Evolutionary conservation across 2,797 vertebrate species (phyloP).

Genomic region (Muraenolepis orangiensis): DNA sequence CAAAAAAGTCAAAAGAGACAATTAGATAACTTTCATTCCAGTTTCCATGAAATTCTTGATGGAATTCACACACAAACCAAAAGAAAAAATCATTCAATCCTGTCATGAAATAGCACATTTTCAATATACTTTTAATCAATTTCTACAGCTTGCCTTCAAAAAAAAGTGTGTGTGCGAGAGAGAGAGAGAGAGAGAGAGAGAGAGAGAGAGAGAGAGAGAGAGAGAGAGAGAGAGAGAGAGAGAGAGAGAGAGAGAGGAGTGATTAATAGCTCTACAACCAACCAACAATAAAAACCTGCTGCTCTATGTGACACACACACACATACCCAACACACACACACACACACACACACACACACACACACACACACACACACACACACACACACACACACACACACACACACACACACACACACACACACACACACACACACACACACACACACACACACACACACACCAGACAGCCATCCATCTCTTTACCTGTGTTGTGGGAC

Average conservation of each 20-base stretch:
- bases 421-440: background rate
- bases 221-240: background rate
- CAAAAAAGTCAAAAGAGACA: background rate
- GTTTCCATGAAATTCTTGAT: background rate
- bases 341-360: background rate
- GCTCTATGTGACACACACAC: background rate
- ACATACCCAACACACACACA: background rate
- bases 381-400: background rate
- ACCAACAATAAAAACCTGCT: background rate
- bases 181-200: background rate
- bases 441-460: background rate
- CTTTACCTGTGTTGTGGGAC: background rate
- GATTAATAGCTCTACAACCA: background rate
- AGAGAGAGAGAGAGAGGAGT: background rate
- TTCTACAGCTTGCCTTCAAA: background rate
- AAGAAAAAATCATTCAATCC: background rate
- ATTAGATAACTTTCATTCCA: background rate
- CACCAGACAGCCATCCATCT: background rate
- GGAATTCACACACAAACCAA: background rate
- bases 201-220: too few relatives aligned
- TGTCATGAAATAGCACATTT: background rate
- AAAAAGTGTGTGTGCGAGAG: background rate
- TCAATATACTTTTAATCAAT: background rate
- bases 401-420: background rate
- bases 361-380: background rate